These are phyloP conservation scores for Phylloscopus trochilus DNA, from an alignment of 2,113 vertebrate genomes.

Conservation along the genomic window DNA sequence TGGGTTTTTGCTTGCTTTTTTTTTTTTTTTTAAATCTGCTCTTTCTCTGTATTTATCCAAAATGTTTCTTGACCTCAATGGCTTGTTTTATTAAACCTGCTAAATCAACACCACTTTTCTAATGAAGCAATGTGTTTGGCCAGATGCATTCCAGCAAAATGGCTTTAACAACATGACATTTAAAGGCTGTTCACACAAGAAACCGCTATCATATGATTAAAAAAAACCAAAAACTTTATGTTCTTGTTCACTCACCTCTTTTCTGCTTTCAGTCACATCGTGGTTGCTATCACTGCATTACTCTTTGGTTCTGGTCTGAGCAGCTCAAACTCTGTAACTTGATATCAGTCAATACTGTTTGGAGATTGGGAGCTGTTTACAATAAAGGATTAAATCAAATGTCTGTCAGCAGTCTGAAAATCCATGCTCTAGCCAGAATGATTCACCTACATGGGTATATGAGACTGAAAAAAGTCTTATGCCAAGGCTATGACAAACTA, in stretches of 20 bases:
- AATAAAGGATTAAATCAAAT: neutral
- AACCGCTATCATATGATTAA: neutral
- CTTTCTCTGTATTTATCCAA: neutral
- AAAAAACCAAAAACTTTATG: neutral
- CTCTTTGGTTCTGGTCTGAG: neutral
- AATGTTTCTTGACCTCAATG: neutral
- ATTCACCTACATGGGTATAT: neutral
- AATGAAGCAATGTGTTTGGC: neutral
- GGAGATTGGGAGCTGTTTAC: neutral
- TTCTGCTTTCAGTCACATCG: neutral
- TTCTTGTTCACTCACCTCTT: neutral
- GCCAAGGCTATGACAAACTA: neutral
- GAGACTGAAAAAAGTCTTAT: neutral
- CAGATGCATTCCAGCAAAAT: neutral
- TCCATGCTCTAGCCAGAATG: neutral
- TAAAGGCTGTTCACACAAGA: neutral
- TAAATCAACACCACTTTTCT: neutral
- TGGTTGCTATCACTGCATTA: neutral
- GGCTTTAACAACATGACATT: neutral
- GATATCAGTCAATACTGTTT: neutral
- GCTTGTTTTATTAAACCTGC: neutral
- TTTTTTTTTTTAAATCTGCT: neutral
- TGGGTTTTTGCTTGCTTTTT: fast-evolving
- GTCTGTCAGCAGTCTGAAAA: neutral
- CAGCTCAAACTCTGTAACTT: neutral